Evolutionary conservation across 1,140 invertebrate genomes (phyloP).

Genomic region (Zaprionus taronus): DNA sequence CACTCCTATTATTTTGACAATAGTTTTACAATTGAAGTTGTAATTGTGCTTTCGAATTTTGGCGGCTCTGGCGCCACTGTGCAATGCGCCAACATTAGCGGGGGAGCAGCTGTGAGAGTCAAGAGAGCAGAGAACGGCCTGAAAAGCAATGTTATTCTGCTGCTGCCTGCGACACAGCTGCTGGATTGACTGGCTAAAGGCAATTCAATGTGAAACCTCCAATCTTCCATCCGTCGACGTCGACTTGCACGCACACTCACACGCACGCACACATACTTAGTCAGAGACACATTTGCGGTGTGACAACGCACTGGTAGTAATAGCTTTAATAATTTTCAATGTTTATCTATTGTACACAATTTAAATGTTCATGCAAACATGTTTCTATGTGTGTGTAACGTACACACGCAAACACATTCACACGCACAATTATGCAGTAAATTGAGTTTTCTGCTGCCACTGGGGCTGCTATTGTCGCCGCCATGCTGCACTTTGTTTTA

Average conservation of each 20-base stretch:
- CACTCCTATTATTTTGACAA: too few species aligned
- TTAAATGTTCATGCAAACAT: constrained; percentile 9
- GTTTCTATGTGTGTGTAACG: not conserved
- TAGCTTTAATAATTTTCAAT: constrained; percentile 44
- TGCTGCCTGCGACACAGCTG: constrained; percentile 34
- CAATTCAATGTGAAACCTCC: constrained; percentile 35
- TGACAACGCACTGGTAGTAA: constrained; percentile 32
- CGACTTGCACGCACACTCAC: constrained; percentile 22
- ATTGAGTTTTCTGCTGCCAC: constrained; percentile 31
- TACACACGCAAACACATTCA: not conserved
- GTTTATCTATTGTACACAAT: constrained; percentile 38
- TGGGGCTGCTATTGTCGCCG: constrained; percentile 19
- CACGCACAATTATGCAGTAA: constrained; percentile 22
- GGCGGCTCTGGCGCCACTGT: constrained; percentile 41
- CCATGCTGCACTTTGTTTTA: constrained; percentile 55
- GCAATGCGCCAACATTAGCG: constrained; percentile 13
- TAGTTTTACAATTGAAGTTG: not conserved
- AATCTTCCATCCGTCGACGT: constrained; percentile 1
- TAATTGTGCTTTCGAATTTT: constrained; percentile 28
- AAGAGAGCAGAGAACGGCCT: constrained; percentile 20
- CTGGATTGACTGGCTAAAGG: constrained; percentile 39
- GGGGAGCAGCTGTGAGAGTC: constrained; percentile 21
- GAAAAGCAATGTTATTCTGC: constrained; percentile 5
- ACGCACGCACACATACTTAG: constrained; percentile 24
- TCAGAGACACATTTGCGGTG: constrained; percentile 6